Conservation (phyloP, 1,140 invertebrate species). For the Augochlora pura region DNA sequence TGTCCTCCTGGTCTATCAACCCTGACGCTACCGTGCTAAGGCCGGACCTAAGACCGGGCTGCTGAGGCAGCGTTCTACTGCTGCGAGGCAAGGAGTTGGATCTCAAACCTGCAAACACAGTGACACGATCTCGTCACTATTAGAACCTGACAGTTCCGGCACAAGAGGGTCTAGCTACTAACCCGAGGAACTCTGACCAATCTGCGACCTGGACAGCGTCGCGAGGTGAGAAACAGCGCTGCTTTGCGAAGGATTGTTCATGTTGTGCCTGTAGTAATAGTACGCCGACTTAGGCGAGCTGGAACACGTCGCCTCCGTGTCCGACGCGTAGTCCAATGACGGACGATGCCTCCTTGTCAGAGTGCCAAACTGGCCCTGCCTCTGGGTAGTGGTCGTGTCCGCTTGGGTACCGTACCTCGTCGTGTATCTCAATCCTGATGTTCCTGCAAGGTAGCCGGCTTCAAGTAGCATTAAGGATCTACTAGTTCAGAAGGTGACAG, state of each 20-base stretch:
- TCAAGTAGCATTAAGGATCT: not conserved
- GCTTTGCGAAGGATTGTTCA: constrained; percentile 74
- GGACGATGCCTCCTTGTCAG: constrained; percentile 86
- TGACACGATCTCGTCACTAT: not conserved
- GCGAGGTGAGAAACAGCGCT: constrained; percentile 77
- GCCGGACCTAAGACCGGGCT: constrained; percentile 75
- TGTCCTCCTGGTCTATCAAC: constrained; percentile 87
- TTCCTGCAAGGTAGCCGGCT: constrained; percentile 60
- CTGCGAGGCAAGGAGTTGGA: constrained; percentile 80
- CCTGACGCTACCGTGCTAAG: constrained; percentile 80
- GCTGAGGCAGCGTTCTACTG: constrained; percentile 77
- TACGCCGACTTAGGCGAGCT: constrained; percentile 87
- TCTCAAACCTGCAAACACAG: constrained; percentile 70
- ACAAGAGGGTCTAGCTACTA: not conserved
- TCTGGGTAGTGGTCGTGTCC: constrained; percentile 76
- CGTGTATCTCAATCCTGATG: constrained; percentile 80
- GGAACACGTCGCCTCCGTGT: constrained; percentile 92
- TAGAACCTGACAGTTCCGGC: no score
- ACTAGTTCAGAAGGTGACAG: no score
- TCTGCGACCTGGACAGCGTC: constrained; percentile 77
- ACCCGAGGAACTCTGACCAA: constrained; percentile 78
- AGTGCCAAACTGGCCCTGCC: constrained; percentile 79
- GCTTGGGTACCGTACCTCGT: constrained; percentile 81
- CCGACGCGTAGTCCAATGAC: constrained; percentile 93
- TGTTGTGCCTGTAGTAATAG: constrained; percentile 86